These are phyloP conservation scores for Rutilus rutilus DNA, from an alignment of 2,113 vertebrate genomes.

Conservation along the genomic window DNA sequence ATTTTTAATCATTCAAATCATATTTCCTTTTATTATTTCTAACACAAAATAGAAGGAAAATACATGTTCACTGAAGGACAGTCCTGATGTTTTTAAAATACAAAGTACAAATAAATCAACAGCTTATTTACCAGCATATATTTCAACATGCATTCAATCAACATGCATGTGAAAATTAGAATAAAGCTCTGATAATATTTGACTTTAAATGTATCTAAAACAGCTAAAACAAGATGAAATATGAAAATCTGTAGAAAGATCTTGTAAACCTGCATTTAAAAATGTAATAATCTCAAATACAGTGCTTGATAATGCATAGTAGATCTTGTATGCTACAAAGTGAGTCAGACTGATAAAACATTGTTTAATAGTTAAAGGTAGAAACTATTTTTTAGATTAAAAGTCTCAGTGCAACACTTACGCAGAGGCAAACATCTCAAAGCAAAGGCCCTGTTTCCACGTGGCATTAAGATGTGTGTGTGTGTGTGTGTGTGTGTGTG, in stretches of 20 bases:
- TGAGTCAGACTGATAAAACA: background rate
- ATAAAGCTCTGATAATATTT: background rate
- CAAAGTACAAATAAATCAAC: background rate
- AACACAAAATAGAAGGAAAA: background rate
- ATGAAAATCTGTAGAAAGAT: background rate
- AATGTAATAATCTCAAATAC: background rate
- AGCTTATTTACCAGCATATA: background rate
- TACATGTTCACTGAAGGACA: background rate
- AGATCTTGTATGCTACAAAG: background rate
- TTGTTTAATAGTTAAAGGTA: background rate
- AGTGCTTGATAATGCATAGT: background rate
- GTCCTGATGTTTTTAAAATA: background rate
- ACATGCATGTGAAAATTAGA: background rate
- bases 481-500: too few relatives aligned
- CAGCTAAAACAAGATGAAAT: background rate
- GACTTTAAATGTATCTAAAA: background rate
- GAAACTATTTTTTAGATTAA: background rate
- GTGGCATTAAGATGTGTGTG: background rate
- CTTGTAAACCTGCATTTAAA: background rate
- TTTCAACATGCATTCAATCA: background rate
- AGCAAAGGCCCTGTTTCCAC: background rate
- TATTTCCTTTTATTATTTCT: background rate
- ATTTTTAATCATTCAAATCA: background rate
- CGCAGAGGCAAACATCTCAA: background rate
- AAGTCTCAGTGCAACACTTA: background rate